These are phyloP conservation scores for Ibycter americanus DNA, from an alignment of 2,797 vertebrate species.

Conservation along the genomic window DNA sequence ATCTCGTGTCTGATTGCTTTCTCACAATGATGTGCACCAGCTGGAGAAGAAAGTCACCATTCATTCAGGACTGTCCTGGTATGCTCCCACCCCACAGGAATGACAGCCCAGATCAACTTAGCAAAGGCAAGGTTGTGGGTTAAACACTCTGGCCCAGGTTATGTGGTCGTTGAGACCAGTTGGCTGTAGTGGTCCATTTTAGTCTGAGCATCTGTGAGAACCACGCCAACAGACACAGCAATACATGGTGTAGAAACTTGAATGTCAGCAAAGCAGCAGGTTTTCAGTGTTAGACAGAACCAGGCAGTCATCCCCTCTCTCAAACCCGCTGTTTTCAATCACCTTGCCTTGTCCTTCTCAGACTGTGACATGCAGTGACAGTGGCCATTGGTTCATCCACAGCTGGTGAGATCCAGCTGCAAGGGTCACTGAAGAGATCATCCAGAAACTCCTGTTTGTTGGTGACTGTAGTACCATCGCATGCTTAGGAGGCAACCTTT, in stretches of 20 bases:
- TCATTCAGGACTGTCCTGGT: neutral
- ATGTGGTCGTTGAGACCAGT: rapidly evolving
- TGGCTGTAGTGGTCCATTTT: neutral
- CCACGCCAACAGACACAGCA: neutral
- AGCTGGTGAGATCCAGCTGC: neutral
- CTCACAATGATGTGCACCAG: neutral
- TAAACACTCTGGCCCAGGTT: neutral
- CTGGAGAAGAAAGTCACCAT: neutral
- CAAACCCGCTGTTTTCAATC: neutral
- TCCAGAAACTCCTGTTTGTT: neutral
- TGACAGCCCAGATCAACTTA: neutral
- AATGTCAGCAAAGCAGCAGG: neutral
- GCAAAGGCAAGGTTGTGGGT: neutral
- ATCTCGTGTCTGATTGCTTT: neutral
- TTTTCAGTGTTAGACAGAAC: neutral
- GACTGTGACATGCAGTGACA: neutral
- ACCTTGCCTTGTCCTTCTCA: neutral
- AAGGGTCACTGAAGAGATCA: neutral
- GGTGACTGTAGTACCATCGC: neutral
- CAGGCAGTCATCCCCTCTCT: neutral
- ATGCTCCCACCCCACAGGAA: neutral
- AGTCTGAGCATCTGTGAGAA: neutral
- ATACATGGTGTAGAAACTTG: neutral
- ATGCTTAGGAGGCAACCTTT: neutral
- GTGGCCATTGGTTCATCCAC: neutral